Evolutionary conservation across 2,888 invertebrate genomes (phyloP).

Genomic region (Periphyllus acericola): DNA sequence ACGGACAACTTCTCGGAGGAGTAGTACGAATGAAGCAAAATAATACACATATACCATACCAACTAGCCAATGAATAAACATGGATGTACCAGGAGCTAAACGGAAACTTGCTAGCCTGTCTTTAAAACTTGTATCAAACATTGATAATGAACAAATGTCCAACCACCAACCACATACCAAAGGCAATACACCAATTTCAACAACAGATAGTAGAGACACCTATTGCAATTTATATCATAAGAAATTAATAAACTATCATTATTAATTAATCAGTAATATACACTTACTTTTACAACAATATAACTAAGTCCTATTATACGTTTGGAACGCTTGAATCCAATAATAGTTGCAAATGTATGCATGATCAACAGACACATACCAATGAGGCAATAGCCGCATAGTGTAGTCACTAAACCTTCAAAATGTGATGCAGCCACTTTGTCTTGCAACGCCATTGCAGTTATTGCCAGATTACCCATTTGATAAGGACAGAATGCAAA

Average conservation of each 20-base stretch:
- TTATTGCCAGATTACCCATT: conserved; percentile 87
- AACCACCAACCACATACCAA: conserved; percentile 99
- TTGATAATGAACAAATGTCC: conserved; percentile 93
- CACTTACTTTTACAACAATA: conserved; percentile 77
- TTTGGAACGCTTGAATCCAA: conserved; percentile 83
- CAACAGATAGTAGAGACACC: conserved; percentile 80
- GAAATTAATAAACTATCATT: background rate
- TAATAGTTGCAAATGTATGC: conserved; percentile 83
- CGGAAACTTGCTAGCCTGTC: conserved; percentile 86
- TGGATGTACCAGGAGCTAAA: conserved; percentile 90
- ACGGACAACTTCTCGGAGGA: conserved; percentile 91
- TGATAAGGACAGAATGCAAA: conserved; percentile 98
- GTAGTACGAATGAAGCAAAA: conserved; percentile 94
- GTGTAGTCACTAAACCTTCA: conserved; percentile 90
- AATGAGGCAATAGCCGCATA: conserved; percentile 93
- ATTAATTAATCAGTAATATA: background rate
- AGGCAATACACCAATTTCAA: conserved; percentile 97
- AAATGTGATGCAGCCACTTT: conserved; percentile 83
- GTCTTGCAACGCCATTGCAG: conserved; percentile 76
- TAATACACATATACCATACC: conserved; percentile 99
- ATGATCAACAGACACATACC: conserved; percentile 82
- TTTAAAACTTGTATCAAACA: conserved; percentile 89
- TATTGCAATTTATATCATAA: background rate
- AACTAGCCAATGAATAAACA: conserved; percentile 98
- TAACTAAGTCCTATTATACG: conserved; percentile 91